Evolutionary conservation across 1,140 invertebrate species (phyloP).

Genomic region (Battus philenor): DNA sequence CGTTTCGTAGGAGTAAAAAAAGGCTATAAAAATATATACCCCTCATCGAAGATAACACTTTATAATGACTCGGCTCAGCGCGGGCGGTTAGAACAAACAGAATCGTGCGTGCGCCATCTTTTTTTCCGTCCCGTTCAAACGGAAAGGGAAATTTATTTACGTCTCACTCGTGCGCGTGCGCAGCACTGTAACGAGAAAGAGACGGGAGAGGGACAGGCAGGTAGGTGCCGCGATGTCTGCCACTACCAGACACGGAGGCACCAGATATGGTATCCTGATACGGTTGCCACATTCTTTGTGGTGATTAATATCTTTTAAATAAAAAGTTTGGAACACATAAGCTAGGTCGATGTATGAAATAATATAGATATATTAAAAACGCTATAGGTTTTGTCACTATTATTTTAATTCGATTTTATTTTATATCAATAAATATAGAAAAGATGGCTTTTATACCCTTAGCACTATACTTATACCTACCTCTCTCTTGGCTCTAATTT

Average conservation of each 20-base stretch:
- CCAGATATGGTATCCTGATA: slow-evolving; percentile 30
- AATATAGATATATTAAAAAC: too few species aligned
- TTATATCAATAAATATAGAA: too few species aligned
- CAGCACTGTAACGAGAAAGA: slow-evolving; percentile 20
- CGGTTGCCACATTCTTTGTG: slow-evolving; percentile 14
- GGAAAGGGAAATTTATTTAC: slow-evolving; percentile 32
- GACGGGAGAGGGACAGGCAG: slow-evolving; percentile 44
- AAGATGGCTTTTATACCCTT: too few species aligned
- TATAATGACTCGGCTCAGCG: slow-evolving; percentile 67
- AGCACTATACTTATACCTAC: too few species aligned
- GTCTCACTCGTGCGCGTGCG: slow-evolving; percentile 26
- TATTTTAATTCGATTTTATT: too few species aligned
- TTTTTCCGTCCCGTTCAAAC: slow-evolving; percentile 66
- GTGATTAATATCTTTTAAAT: slow-evolving; percentile 14
- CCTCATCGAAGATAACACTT: slow-evolving; percentile 67
- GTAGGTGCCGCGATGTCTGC: slow-evolving; percentile 65
- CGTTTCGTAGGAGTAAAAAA: slow-evolving; percentile 48
- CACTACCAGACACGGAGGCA: slow-evolving; percentile 58
- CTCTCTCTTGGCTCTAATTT: too few species aligned
- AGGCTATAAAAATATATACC: slow-evolving; percentile 66
- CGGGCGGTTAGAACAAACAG: slow-evolving; percentile 72
- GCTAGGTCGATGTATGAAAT: too few species aligned
- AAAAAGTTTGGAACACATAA: slow-evolving; percentile 1
- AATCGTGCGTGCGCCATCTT: slow-evolving; percentile 56
- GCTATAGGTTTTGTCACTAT: too few species aligned